Evolutionary conservation across 2,113 vertebrate genomes (phyloP), one percentile per base, ranked within the genome.

Genomic region (Phalacrocorax pelagicus): DNA sequence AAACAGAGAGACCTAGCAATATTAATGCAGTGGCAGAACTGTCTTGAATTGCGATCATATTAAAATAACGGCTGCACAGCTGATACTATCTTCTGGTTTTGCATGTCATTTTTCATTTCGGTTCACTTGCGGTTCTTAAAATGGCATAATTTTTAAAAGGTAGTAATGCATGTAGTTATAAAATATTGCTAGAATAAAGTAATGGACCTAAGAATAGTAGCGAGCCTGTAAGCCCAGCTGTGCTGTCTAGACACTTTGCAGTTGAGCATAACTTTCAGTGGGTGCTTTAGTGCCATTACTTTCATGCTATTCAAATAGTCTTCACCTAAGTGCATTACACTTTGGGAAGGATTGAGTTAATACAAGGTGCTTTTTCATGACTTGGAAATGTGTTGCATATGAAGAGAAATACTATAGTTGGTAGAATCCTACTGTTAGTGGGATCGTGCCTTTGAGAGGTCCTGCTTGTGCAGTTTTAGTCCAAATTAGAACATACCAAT

Each of bases 271-370:
- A 58, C 27, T 61, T 87, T 49, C 38, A 55, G 4, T 0, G 2
- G 16, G 15, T 27, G 18, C n/a, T 10, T 74, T 46, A 36, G 24
- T 75, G 47, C 17, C 7, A 5, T 47, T 49, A 49, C n/a, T 40
- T 54, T 74, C 27, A 9, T 40, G 61, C 27, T 49, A 12, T 81
- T 86, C 67, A 54, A 47, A 54, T 10, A 30, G 36, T 65, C 65
- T 88, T 63, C 10, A n/a, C 47, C 46, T 71, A 78, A 81, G 80
- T 32, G 6, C 32, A 10, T 54, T 75, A 57, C n/a, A 86, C 30
- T 90, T 78, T 74, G 46, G 86, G 66, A 94, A 89, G 69, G 80
- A 65, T 42, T 16, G 32, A 95, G 67, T 96, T 97, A 97, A 96
- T 78, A 77, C 57, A 93, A 94, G 85, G 73, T 92, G 49, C 16